Conservation (phyloP, 2,797 vertebrate species). For the Sebastes vulpes region DNA sequence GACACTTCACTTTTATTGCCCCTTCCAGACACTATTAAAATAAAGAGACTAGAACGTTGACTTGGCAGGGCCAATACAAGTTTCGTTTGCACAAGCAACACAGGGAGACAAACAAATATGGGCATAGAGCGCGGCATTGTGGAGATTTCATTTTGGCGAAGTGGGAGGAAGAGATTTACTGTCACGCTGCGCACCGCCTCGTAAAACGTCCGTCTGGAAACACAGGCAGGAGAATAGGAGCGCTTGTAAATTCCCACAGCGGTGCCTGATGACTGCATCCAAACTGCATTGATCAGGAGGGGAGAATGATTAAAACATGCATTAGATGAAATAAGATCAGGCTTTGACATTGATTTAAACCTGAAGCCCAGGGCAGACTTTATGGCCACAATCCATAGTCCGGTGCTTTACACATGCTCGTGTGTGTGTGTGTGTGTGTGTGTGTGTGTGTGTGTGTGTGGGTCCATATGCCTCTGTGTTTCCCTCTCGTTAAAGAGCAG, state of each 20-base stretch:
- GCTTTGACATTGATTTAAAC: constrained; percentile 93
- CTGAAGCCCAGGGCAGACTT: constrained; percentile 74
- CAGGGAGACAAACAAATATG: constrained; percentile 73
- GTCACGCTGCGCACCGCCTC: constrained; percentile 85
- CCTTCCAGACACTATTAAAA: constrained; percentile 84
- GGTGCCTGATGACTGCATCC: constrained; percentile 90
- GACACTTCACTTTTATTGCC: constrained; percentile 78
- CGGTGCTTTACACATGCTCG: constrained; percentile 16
- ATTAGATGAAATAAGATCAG: constrained; percentile 93
- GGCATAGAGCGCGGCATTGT: constrained; percentile 50
- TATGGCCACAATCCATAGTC: constrained; percentile 61
- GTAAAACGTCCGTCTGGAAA: constrained; percentile 93
- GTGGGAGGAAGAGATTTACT: constrained; percentile 87
- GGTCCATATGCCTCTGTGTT: constrained; percentile 46
- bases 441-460: background rate
- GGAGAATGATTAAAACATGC: constrained; percentile 94
- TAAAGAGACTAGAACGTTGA: constrained; percentile 77
- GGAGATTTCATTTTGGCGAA: constrained; percentile 79
- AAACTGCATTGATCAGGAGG: constrained; percentile 94
- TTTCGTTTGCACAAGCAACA: constrained; percentile 63
- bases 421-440: constrained; percentile 9
- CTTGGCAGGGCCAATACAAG: constrained; percentile 69
- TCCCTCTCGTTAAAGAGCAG: constrained; percentile 78
- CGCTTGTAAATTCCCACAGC: constrained; percentile 93
- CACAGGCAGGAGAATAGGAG: constrained; percentile 77